Evolutionary conservation across 2,113 vertebrate species (phyloP).

Genomic region (Macroglossus sobrinus): DNA sequence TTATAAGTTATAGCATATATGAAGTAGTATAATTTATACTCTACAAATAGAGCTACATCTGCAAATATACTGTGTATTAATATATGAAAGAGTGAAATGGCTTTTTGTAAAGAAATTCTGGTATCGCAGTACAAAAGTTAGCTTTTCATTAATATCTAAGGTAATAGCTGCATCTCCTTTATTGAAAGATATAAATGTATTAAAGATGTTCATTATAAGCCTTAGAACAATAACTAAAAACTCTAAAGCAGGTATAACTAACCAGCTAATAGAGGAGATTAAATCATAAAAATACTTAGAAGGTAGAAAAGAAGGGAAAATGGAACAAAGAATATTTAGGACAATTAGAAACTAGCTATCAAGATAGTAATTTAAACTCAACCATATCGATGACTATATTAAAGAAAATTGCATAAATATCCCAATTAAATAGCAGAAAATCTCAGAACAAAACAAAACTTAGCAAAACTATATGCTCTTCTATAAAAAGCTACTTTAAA

Average conservation of each 20-base stretch:
- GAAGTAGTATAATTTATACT: constrained; percentile 84
- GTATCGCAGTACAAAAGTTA: constrained; percentile 95
- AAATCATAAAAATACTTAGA: not conserved
- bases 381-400: not conserved
- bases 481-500: not conserved
- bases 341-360: not conserved
- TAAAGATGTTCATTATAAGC: not conserved
- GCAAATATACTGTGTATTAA: constrained; percentile 97
- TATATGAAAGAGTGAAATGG: constrained; percentile 90
- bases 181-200: not conserved
- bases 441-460: not conserved
- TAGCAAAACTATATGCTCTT: not conserved
- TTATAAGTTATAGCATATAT: not conserved
- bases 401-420: not conserved
- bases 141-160: constrained; percentile 96
- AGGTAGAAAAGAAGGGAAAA: not conserved
- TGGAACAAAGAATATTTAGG: not conserved
- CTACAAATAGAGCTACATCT: constrained; percentile 92
- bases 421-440: not conserved
- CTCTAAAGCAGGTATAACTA: not conserved
- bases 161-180: constrained; percentile 95
- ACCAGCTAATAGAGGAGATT: not conserved
- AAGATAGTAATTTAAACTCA: not conserved
- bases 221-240: not conserved
- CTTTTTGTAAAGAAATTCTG: constrained; percentile 98